Conservation (phyloP, 2,797 vertebrate genomes). For the Clarias laeviceps region DNA sequence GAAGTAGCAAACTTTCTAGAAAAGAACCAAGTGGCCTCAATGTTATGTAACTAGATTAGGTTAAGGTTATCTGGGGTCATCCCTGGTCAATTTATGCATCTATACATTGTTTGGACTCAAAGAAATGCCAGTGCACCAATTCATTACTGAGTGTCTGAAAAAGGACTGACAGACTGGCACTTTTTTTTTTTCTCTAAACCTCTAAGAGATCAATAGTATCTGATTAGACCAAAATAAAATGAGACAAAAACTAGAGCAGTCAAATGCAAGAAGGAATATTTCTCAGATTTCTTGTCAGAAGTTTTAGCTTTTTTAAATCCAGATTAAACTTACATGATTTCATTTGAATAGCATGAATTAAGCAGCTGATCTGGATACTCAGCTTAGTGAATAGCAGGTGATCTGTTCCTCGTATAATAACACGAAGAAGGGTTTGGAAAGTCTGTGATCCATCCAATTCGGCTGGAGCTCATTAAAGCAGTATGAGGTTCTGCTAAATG, state of each 20-base stretch:
- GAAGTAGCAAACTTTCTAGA: background rate
- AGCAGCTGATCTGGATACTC: background rate
- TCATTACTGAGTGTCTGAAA: too few relatives aligned
- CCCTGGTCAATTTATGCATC: background rate
- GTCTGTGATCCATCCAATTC: background rate
- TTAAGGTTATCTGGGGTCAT: background rate
- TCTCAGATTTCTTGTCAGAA: background rate
- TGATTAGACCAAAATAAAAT: background rate
- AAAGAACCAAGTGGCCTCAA: background rate
- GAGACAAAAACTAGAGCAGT: background rate
- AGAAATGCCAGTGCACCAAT: background rate
- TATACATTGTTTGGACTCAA: background rate
- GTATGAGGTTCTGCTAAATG: background rate
- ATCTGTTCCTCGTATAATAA: background rate
- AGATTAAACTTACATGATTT: slow-evolving; percentile 12
- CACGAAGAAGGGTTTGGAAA: background rate
- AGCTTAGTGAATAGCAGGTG: background rate
- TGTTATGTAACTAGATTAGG: background rate
- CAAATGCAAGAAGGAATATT: background rate
- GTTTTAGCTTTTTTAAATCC: slow-evolving; percentile 3
- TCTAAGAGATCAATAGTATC: background rate
- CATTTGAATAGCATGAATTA: background rate
- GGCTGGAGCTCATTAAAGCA: slow-evolving; percentile 1
- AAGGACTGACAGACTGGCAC: background rate
- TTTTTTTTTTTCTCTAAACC: background rate